phyloP scores from a whole-genome alignment of 2,888 invertebrate species.

The Griposia aprilina region DNA sequence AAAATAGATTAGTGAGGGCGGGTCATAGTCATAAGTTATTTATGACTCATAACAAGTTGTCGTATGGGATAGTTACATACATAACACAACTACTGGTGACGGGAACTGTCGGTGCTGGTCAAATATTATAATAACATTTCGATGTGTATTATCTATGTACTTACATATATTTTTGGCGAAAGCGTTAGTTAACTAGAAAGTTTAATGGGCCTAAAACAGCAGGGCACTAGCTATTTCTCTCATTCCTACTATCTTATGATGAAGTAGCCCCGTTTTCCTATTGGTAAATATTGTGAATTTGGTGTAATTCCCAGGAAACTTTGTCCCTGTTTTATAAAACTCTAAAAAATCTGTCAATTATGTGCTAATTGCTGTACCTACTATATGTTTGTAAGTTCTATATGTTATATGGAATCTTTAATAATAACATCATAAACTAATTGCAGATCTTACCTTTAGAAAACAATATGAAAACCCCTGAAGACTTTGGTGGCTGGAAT shows the following conservation, averaged over 20 bases:
- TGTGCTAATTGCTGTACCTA: not conserved
- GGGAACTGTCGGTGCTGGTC: not conserved
- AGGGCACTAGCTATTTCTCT: not conserved
- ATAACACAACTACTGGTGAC: constrained; percentile 1
- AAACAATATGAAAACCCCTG: constrained; percentile 97
- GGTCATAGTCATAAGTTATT: not conserved
- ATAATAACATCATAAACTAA: constrained; percentile 37
- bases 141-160: not conserved
- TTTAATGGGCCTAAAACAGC: not conserved
- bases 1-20: constrained; percentile 9
- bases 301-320: not conserved
- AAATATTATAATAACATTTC: not conserved
- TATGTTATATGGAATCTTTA: not conserved
- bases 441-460: constrained; percentile 95
- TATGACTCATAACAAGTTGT: not conserved
- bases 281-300: not conserved
- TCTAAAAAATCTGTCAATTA: not conserved
- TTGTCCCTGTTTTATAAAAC: not conserved
- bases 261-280: not conserved
- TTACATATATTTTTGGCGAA: not conserved
- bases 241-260: too few species aligned
- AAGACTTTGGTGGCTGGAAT: constrained; percentile 95
- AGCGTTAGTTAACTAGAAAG: too few species aligned
- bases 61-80: not conserved
- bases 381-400: too few species aligned